A percentile compares a stretch with the other conserved stretches of the same genome.
Conservation (phyloP, 2,113 vertebrate genomes). For the Vimba vimba region DNA sequence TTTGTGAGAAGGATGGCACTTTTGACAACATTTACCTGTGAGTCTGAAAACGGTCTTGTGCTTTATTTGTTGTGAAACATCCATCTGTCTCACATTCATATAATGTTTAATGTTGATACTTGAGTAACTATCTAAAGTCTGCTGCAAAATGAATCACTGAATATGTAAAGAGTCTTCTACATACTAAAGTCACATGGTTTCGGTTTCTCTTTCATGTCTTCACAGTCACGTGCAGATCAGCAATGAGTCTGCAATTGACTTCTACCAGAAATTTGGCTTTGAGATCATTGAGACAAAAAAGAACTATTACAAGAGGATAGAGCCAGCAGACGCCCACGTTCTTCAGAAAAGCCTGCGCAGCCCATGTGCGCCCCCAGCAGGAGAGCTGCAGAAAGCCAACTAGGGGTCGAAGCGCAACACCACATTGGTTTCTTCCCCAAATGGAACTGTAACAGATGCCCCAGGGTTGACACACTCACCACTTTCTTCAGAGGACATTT, state of each 20-base stretch:
- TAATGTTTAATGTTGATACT: slow-evolving; percentile 5
- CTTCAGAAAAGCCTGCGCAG: slow-evolving; percentile 97
- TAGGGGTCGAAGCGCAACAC: slow-evolving; percentile 66
- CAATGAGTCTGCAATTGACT: slow-evolving; percentile 98
- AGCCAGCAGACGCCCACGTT: slow-evolving; percentile 96
- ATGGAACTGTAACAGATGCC: slow-evolving; percentile 80
- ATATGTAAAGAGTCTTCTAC: background rate
- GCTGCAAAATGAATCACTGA: background rate
- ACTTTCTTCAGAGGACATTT: slow-evolving; percentile 80
- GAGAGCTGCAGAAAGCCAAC: slow-evolving; percentile 90
- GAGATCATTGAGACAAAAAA: slow-evolving; percentile 99
- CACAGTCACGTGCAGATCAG: slow-evolving; percentile 98
- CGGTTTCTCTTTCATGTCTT: slow-evolving; percentile 33
- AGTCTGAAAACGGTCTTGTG: slow-evolving; percentile 70
- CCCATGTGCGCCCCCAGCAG: slow-evolving; percentile 80
- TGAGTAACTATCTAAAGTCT: background rate
- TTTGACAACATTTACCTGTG: slow-evolving; percentile 99
- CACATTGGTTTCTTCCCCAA: slow-evolving; percentile 68
- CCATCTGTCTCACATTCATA: slow-evolving; percentile 18
- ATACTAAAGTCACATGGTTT: background rate
- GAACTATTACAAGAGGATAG: slow-evolving; percentile 99
- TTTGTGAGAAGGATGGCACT: slow-evolving; percentile 99
- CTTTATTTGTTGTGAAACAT: slow-evolving; percentile 18
- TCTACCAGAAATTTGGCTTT: slow-evolving; percentile 99
- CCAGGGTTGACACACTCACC: slow-evolving; percentile 73